Conservation (phyloP, 1,140 invertebrate genomes). For the Gyrodactylus salaris region DNA sequence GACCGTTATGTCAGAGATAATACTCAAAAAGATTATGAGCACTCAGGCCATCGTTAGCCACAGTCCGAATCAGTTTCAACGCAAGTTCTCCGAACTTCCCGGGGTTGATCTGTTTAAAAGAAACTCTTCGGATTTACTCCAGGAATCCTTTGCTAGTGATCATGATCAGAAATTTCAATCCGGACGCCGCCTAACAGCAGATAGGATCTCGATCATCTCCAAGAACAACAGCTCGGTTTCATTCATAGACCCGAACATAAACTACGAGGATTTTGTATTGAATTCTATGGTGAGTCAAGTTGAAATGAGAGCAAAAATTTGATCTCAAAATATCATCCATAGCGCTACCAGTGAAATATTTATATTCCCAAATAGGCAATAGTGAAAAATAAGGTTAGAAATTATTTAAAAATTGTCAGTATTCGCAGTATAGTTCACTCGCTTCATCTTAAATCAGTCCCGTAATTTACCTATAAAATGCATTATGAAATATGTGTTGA, state of each 20-base stretch:
- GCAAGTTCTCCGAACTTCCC: not conserved
- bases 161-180: not conserved
- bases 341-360: too few species aligned
- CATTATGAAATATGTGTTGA: too few species aligned
- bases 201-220: not conserved
- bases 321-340: too few species aligned
- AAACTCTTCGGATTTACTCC: not conserved
- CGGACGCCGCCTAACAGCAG: not conserved
- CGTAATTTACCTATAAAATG: too few species aligned
- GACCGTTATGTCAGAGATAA: not conserved
- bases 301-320: too few species aligned
- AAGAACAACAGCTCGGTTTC: not conserved
- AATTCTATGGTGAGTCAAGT: too few species aligned
- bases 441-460: too few species aligned
- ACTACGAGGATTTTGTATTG: too few species aligned
- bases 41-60: not conserved
- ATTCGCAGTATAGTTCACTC: too few species aligned
- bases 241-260: not conserved
- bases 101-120: not conserved
- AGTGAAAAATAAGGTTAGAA: too few species aligned
- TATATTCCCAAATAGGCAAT: too few species aligned
- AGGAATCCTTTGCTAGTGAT: not conserved
- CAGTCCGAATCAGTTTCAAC: not conserved
- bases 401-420: too few species aligned
- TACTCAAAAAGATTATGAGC: not conserved